Evolutionary conservation across 2,888 invertebrate genomes (phyloP), one percentile per base, ranked within the genome.

Genomic region (Aleiodes leptofemur): DNA sequence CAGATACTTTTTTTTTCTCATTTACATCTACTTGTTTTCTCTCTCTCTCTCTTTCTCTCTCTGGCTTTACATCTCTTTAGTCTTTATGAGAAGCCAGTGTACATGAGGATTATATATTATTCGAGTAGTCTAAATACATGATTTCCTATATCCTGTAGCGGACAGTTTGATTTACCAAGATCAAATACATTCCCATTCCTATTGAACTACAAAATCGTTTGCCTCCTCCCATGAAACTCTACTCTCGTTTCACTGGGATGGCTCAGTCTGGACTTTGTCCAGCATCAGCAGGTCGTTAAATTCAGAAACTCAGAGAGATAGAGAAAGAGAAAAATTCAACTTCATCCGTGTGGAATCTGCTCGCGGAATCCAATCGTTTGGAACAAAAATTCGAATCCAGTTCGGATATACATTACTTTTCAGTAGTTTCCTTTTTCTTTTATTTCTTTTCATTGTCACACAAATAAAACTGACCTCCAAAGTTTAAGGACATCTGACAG

Each of bases 131-230:
- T 29, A 34, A 59, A 59, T 59, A 64, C 64, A 48, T 43, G 43
- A 43, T 43, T 64, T 64, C 14, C 43, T 43, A 16, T 43, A 43
- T 14, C 23, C 64, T 64, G 64, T 4, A 11, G 16, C 43, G 14
- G 64, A 64, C 64, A 64, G 64, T 43, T 64, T 64, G 64, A 64
- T 64, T 64, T 48, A 64, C 43, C 64, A 64, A 64, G 43, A 48
- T 64, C 43, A 64, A 64, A 64, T 64, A 64, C 48, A 64, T 64
- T 64, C 48, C 43, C 43, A 16, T 48, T 11, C 23, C 43, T 48
- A 29, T 43, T 43, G 43, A 43, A 43, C 43, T 43, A 43, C 43
- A 43, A 43, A 43, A 43, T 43, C 43, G 43, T 43, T 43, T 43
- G 43, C 43, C 43, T 43, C 43, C 43, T 7, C 43, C 16, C 11